Evolutionary conservation across 1,140 invertebrate genomes (phyloP).

Genomic region (Drosophila athabasca): DNA sequence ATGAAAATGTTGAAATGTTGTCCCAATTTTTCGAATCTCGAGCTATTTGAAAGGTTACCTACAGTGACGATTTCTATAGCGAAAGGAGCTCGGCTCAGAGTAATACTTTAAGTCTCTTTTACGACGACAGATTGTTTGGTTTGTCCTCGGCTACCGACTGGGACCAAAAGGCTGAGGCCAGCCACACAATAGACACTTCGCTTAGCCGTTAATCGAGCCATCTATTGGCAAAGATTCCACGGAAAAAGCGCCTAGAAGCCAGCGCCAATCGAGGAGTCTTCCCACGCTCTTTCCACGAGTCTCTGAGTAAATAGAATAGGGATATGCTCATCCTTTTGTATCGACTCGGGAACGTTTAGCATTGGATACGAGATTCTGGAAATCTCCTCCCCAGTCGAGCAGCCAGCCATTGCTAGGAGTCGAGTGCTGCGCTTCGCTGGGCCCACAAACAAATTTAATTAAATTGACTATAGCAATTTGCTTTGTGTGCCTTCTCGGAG

Average conservation of each 20-base stretch:
- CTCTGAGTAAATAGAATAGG: constrained; percentile 73
- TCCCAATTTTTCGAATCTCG: constrained; percentile 25
- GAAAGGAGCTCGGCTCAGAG: no score
- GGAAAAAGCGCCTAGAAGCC: no score
- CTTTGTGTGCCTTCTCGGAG: constrained; percentile 58
- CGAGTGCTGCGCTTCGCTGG: constrained; percentile 54
- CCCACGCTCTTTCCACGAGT: constrained; percentile 6
- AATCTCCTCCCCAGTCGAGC: neutral
- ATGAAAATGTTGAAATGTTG: constrained; percentile 13
- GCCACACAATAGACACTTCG: neutral
- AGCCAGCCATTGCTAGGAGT: constrained; percentile 26
- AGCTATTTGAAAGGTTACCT: constrained; percentile 27
- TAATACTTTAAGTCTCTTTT: no score
- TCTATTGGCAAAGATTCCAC: constrained; percentile 49
- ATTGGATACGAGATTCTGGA: constrained; percentile 44
- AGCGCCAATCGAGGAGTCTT: constrained; percentile 29
- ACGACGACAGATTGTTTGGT: no score
- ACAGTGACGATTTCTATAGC: no score
- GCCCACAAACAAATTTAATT: constrained; percentile 80
- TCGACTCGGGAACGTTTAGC: constrained; percentile 66
- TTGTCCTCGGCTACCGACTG: no score
- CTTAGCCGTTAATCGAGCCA: neutral
- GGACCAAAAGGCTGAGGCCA: neutral
- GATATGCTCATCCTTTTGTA: constrained; percentile 81
- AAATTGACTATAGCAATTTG: constrained; percentile 80